Evolutionary conservation across 2,797 vertebrate species (phyloP), one percentile per base, ranked within the genome.

Genomic region (Enoplosus armatus): DNA sequence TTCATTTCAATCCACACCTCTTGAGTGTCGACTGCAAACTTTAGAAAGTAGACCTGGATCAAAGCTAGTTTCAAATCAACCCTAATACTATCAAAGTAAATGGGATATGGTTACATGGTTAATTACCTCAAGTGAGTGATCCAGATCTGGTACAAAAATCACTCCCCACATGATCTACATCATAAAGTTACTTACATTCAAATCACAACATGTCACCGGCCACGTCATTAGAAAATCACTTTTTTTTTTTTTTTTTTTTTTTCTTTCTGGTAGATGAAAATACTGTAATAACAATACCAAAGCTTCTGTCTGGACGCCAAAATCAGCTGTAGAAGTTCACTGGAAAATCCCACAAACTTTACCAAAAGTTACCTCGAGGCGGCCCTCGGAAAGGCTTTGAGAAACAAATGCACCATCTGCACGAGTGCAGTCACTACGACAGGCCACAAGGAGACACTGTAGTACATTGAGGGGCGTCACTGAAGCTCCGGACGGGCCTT

Each of bases 151-250:
- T 75, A 74, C 8, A 76, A 82, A n/a, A 86, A 85, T 11, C 31
- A 54, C 54, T 59, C 65, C 60, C 39, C 75, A 39, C 61, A 71
- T 51, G 51, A 62, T 76, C 62, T 33, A 71, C 54, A 69, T 76
- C 37, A 58, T 71, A 65, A 85, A 66, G 62, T 77, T 71, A 45
- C 74, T 79, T 83, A 89, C 84, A 88, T 87, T 92, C 86, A 82
- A 77, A 75, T 82, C 71, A 85, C 80, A 82, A 74, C 37, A 68
- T 26, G 60, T 80, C 79, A 77, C 73, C 22, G 56, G 56, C 51
- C 82, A 81, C 74, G 3, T 83, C 20, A 45, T 86, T 91, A 90
- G 69, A 93, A 93, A 89, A 90, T 51, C 76, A 56, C 54, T 77
- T 81, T 78, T n/a, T n/a, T n/a, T n/a, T n/a, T n/a, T n/a, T n/a